Conservation (phyloP, 2,113 vertebrate species). For the Hippocampus guttulatus region DNA sequence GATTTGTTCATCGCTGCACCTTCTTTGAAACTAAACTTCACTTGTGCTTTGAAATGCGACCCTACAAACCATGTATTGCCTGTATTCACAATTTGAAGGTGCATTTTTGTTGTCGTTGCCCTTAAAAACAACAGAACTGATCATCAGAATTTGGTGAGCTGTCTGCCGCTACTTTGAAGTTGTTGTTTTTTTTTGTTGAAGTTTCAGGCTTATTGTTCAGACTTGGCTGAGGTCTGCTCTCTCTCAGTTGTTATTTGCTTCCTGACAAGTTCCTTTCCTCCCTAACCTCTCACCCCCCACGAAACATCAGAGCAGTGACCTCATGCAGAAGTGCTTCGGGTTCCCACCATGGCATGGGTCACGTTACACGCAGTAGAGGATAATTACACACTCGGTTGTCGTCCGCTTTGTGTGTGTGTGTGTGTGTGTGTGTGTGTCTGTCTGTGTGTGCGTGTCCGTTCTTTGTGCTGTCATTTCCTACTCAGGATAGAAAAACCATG, state of each 20-base stretch:
- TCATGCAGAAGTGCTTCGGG: slow-evolving; percentile 25
- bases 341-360: slow-evolving; percentile 16
- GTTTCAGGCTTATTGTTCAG: neutral
- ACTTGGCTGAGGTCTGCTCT: neutral
- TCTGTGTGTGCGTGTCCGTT: neutral
- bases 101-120: too few species aligned
- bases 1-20: too few species aligned
- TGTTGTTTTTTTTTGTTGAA: too few species aligned
- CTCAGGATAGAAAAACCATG: slow-evolving; percentile 30
- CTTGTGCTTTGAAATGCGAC: neutral
- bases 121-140: too few species aligned
- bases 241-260: neutral
- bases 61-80: too few species aligned
- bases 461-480: slow-evolving; percentile 41
- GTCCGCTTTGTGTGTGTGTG: neutral
- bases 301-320: slow-evolving; percentile 19
- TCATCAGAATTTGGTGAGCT: neutral
- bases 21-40: too few species aligned
- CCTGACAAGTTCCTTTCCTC: neutral
- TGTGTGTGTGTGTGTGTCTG: too few species aligned
- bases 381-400: slow-evolving; percentile 23
- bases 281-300: neutral
- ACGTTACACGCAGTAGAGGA: slow-evolving; percentile 29
- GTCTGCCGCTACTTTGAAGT: neutral
- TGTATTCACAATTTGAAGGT: too few species aligned